These are phyloP conservation scores for Sebastes fasciatus DNA, from an alignment of 2,113 vertebrate genomes.

Conservation along the genomic window DNA sequence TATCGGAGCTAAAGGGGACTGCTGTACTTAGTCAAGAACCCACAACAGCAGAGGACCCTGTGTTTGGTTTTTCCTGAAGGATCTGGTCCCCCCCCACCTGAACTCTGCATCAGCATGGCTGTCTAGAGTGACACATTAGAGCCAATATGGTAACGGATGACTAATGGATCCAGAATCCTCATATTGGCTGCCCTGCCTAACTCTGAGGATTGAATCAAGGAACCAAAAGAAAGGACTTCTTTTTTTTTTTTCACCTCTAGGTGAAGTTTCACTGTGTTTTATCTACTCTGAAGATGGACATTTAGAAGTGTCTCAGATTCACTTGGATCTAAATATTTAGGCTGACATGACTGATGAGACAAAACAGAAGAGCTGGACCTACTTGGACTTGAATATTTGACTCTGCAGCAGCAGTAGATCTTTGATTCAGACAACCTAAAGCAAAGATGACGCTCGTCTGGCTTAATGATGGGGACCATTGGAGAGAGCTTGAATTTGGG, in stretches of 20 bases:
- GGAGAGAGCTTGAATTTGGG: slow-evolving; percentile 24
- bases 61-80: slow-evolving; percentile 20
- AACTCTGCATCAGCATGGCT: slow-evolving; percentile 13
- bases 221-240: neutral
- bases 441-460: neutral
- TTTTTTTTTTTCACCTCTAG: neutral
- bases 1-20: neutral
- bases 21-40: neutral
- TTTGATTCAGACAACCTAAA: neutral
- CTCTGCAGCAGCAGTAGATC: neutral
- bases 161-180: slow-evolving; percentile 2
- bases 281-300: neutral
- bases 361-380: slow-evolving; percentile 15
- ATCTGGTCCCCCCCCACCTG: slow-evolving; percentile 1
- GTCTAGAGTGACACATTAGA: neutral
- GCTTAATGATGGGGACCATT: slow-evolving; percentile 59
- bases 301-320: neutral
- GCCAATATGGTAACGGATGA: neutral
- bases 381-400: neutral
- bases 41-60: slow-evolving; percentile 27
- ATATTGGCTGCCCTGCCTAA: neutral
- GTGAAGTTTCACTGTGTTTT: slow-evolving; percentile 23
- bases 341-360: neutral
- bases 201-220: neutral
- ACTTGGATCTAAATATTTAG: neutral